phyloP scores from a whole-genome alignment of 2,797 vertebrate species.

The Manis pentadactyla region DNA sequence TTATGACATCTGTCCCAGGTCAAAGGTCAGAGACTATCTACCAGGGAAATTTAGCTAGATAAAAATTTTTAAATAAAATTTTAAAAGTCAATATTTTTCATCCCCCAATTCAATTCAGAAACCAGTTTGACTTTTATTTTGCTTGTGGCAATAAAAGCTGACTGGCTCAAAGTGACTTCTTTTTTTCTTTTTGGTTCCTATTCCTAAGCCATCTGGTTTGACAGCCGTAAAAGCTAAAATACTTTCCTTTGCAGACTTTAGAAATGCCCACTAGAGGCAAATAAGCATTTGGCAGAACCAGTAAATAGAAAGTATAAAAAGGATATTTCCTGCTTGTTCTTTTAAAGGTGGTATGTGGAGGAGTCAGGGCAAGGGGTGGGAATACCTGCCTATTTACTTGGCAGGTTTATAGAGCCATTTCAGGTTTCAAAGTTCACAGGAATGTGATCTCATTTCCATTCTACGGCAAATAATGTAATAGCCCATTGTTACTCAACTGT shows the following conservation, averaged over 20 bases:
- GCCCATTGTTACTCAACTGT: constrained; percentile 12
- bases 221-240: constrained; percentile 55
- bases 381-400: constrained; percentile 18
- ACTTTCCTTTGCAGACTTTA: constrained; percentile 50
- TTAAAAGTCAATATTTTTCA: neutral
- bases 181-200: constrained; percentile 7
- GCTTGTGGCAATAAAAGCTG: neutral
- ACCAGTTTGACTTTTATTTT: constrained; percentile 3
- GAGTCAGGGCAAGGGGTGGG: neutral
- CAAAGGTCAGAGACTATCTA: neutral
- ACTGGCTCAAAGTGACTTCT: constrained; percentile 6
- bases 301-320: constrained; percentile 55
- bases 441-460: constrained; percentile 59
- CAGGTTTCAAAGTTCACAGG: constrained; percentile 36
- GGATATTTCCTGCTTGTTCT: constrained; percentile 42
- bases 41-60: neutral
- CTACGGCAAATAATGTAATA: constrained; percentile 1
- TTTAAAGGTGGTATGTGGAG: neutral
- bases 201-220: constrained; percentile 57
- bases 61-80: neutral
- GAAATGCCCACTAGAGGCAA: constrained; percentile 71
- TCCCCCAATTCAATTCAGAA: constrained; percentile 5
- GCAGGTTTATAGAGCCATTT: constrained; percentile 65
- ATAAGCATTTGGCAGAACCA: constrained; percentile 58
- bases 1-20: constrained; percentile 13